Evolutionary conservation across 2,113 vertebrate genomes (phyloP).

Genomic region (Labeo rohita): DNA sequence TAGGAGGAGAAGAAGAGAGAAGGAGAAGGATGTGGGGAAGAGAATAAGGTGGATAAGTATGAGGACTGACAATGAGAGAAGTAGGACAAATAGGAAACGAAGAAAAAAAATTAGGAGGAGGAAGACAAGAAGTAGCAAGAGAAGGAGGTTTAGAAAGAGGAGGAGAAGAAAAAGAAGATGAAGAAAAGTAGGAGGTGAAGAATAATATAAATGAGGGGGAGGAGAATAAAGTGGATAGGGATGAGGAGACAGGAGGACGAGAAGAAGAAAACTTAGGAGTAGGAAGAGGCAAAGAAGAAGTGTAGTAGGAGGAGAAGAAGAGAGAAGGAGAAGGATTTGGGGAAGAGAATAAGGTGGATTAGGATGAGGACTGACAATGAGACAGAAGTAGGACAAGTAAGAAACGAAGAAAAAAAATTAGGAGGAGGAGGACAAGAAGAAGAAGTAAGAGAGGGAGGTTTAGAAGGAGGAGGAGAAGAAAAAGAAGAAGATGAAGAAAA

Average conservation of each 20-base stretch:
- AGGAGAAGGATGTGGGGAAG: no score
- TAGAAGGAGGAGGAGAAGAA: not conserved
- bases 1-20: no score
- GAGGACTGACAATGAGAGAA: not conserved
- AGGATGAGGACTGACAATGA: not conserved
- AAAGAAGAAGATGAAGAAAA: not conserved
- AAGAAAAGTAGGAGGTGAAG: no score
- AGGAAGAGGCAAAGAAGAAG: no score
- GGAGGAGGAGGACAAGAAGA: not conserved
- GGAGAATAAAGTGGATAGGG: no score
- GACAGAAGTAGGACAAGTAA: not conserved
- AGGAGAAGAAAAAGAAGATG: not conserved
- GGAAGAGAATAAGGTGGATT: no score
- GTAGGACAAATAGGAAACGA: not conserved
- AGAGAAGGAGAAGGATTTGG: no score
- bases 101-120: not conserved
- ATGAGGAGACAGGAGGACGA: not conserved
- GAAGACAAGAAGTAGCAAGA: not conserved
- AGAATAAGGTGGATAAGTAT: no score
- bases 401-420: no score
- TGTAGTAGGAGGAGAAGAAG: no score
- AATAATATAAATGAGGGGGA: no score
- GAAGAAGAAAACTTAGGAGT: no score
- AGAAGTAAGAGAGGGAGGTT: not conserved
- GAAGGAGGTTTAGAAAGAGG: not conserved